phyloP scores from a whole-genome alignment of 1,140 invertebrate genomes.

The Galendromus occidentalis region DNA sequence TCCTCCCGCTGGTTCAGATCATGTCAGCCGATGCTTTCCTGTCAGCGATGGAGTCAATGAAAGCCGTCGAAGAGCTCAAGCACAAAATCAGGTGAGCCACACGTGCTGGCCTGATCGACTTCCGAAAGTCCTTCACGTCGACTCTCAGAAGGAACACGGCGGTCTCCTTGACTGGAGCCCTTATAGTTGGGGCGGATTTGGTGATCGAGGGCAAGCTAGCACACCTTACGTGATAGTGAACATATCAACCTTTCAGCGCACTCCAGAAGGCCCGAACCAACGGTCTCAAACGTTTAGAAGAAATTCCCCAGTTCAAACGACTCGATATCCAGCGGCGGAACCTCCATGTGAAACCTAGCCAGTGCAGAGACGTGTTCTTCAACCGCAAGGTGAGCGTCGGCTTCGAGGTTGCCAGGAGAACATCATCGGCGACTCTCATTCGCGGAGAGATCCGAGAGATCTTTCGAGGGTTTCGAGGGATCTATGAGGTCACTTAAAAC shows the following conservation, averaged over 20 bases:
- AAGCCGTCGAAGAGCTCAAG: not conserved
- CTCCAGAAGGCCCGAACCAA: not conserved
- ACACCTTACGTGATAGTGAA: no score
- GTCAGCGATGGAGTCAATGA: not conserved
- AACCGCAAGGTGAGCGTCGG: not conserved
- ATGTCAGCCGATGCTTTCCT: not conserved
- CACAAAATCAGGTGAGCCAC: not conserved
- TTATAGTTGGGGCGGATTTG: no score
- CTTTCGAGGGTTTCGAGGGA: no score
- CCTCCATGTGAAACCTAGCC: not conserved
- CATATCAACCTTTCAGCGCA: not conserved
- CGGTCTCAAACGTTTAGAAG: not conserved
- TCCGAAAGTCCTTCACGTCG: no score
- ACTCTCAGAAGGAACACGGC: no score
- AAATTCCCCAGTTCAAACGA: not conserved
- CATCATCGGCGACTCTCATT: no score
- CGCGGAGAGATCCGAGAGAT: no score
- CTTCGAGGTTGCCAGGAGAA: no score
- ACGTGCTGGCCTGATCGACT: no score
- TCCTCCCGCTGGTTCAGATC: not conserved
- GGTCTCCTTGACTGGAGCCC: no score
- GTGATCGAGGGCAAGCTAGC: no score
- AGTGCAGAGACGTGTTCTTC: not conserved
- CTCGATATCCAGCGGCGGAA: not conserved
- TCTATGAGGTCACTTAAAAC: no score